These are phyloP conservation scores for Lepidiolamprologus cunningtoni DNA, from an alignment of 2,113 vertebrate species.

Conservation along the genomic window DNA sequence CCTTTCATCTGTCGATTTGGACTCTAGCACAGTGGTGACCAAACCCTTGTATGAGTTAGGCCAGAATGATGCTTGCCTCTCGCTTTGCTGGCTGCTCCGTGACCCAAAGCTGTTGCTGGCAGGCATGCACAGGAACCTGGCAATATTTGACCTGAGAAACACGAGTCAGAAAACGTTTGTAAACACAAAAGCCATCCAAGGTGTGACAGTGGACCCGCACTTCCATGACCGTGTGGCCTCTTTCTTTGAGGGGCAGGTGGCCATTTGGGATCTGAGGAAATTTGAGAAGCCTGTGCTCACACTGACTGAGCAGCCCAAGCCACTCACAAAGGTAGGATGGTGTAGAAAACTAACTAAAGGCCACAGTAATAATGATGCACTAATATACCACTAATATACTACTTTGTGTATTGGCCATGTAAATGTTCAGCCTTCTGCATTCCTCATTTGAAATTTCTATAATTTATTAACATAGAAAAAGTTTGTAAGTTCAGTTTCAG, in stretches of 20 bases:
- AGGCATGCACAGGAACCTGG: slow-evolving; percentile 95
- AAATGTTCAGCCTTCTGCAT: background rate
- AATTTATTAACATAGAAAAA: fast-evolving
- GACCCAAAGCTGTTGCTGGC: slow-evolving; percentile 94
- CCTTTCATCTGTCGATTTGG: slow-evolving; percentile 79
- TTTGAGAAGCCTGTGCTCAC: slow-evolving; percentile 98
- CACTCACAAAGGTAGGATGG: slow-evolving; percentile 79
- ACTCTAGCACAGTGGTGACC: slow-evolving; percentile 84
- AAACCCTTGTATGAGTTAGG: slow-evolving; percentile 93
- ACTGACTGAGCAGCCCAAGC: slow-evolving; percentile 91
- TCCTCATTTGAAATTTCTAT: background rate
- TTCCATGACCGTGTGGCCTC: slow-evolving; percentile 93
- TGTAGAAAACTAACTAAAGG: background rate
- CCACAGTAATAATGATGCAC: background rate
- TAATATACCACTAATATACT: too few species aligned
- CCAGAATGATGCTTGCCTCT: slow-evolving; percentile 94
- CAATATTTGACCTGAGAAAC: slow-evolving; percentile 95
- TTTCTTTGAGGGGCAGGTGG: slow-evolving; percentile 97
- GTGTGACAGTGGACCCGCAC: slow-evolving; percentile 92
- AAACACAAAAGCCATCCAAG: slow-evolving; percentile 97
- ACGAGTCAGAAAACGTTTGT: slow-evolving; percentile 98
- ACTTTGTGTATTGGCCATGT: background rate
- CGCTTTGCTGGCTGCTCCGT: slow-evolving; percentile 95
- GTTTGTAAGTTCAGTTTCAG: background rate
- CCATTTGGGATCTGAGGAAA: slow-evolving; percentile 97